A percentile compares a stretch with the other conserved stretches of the same genome.
Evolutionary conservation across 2,113 vertebrate species (phyloP).

Genomic region (Struthidea cinerea): DNA sequence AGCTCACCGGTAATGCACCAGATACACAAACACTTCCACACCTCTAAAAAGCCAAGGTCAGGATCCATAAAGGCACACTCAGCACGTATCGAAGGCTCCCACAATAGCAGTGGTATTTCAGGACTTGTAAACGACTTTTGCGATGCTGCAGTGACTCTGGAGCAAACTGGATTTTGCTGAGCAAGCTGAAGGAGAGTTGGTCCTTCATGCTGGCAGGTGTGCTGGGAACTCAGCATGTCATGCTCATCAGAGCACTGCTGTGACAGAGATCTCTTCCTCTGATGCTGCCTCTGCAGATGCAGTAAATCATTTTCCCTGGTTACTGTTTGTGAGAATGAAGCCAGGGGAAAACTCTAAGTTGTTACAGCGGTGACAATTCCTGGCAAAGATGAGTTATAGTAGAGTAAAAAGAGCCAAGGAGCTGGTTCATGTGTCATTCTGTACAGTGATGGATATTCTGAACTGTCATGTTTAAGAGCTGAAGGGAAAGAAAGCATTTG

Average conservation of each 20-base stretch:
- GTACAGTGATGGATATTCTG: slow-evolving; percentile 16
- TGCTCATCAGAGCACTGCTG: not conserved
- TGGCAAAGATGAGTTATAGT: slow-evolving; percentile 29
- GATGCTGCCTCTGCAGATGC: slow-evolving; percentile 9
- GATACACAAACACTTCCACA: not conserved
- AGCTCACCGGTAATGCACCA: not conserved
- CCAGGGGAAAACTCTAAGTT: slow-evolving; percentile 21
- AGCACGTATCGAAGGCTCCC: not conserved
- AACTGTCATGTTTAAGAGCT: not conserved
- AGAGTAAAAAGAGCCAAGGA: slow-evolving; percentile 21
- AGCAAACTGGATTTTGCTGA: not conserved
- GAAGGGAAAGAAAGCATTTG: not conserved
- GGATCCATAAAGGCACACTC: not conserved
- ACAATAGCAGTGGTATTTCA: not conserved
- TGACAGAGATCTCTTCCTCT: slow-evolving; percentile 50
- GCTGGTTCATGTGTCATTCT: not conserved
- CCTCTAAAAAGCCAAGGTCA: not conserved
- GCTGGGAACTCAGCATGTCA: slow-evolving; percentile 18
- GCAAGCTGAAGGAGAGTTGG: not conserved
- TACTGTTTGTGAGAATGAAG: slow-evolving; percentile 50
- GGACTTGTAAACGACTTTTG: not conserved
- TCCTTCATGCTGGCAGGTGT: not conserved
- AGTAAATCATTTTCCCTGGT: slow-evolving; percentile 39
- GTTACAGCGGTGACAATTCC: slow-evolving; percentile 32
- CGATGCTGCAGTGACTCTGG: not conserved